Evolutionary conservation across 2,888 invertebrate species (phyloP), one percentile per base, ranked within the genome.

Genomic region (Melanchra persicariae): DNA sequence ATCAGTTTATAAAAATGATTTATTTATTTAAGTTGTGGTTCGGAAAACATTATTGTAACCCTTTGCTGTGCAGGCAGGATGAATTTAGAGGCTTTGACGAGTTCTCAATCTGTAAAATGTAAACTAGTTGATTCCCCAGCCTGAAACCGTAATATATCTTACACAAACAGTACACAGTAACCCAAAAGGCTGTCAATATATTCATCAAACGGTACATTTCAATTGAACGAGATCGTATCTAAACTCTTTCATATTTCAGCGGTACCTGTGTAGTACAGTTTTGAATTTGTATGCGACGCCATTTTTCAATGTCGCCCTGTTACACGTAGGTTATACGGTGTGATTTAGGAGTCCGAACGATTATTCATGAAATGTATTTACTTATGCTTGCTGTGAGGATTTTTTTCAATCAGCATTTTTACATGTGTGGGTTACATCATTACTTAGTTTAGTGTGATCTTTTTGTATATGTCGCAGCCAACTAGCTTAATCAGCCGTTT

Each of bases 201-300:
- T 84, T 60, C 66, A 82, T 84, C 81, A 85, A 34, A 12, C 37
- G n/a, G 17, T 26, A 77, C 74, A 49, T 81, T 82, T 83, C 81
- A 83, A 81, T 84, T 64, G 69, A 67, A 72, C 58, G n/a, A 68
- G 84, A 84, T 85, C 55, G 40, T 75, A 84, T 85, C 85, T 24
- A 34, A 55, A 34, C 71, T 59, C 72, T 70, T 85, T 78, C 83
- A 85, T 84, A 84, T 85, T 83, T 83, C 81, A 85, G 61, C 66
- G 58, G 49, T 2, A 30, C 22, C 54, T 7, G 19, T 57, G 63
- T 57, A 30, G 15, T 34, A 52, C 68, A 47, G 54, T 71, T 81
- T 70, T 77, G 79, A 74, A 79, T 83, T 74, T 68, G 59, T 70
- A 61, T 70, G 64, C 65, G 65, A 30, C 58, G 49, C 74, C 74